Evolutionary conservation across 2,113 vertebrate species (phyloP).

Genomic region (Crocuta crocuta): DNA sequence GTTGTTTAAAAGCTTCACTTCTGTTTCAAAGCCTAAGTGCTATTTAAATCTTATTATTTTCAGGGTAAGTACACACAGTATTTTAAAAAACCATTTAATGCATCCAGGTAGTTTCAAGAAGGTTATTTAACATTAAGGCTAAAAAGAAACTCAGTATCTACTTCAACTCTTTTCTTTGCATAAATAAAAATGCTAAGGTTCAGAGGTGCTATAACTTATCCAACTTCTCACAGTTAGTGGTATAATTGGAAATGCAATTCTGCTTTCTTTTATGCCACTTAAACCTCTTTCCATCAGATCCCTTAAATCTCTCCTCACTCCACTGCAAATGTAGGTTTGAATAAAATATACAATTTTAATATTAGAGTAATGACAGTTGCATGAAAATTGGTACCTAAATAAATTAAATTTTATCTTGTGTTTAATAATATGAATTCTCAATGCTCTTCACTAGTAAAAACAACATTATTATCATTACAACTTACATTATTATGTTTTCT

Average conservation of each 20-base stretch:
- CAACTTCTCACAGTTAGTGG: not conserved
- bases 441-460: conserved; percentile 19
- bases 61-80: not conserved
- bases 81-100: not conserved
- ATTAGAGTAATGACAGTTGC: not conserved
- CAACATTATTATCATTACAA: not conserved
- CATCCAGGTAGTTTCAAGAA: not conserved
- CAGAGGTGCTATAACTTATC: not conserved
- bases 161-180: not conserved
- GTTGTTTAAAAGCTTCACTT: not conserved
- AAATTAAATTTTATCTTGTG: not conserved
- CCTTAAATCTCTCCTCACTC: not conserved
- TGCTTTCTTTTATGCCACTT: not conserved
- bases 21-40: not conserved
- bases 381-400: not conserved
- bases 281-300: not conserved
- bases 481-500: not conserved
- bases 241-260: not conserved
- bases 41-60: not conserved
- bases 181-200: not conserved
- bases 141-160: not conserved
- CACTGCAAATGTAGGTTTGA: not conserved
- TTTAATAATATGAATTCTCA: not conserved
- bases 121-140: not conserved
- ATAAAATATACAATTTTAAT: conserved; percentile 15